phyloP scores from a whole-genome alignment of 2,888 invertebrate species.

The Volucella bombylans region DNA sequence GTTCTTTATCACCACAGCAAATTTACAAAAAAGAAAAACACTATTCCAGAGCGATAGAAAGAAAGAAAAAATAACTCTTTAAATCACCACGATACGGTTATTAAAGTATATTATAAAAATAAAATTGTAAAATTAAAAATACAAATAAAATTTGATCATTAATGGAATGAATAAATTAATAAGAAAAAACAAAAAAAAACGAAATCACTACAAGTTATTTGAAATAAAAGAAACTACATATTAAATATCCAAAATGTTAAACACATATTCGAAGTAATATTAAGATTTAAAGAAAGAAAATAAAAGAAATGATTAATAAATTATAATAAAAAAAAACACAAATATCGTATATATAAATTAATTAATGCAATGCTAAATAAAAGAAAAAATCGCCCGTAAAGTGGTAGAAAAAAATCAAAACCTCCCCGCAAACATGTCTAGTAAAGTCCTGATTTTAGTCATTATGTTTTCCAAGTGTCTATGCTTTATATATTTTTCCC shows the following conservation, averaged over 20 bases:
- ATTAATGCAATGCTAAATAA: conserved; percentile 43
- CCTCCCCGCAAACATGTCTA: conserved; percentile 33
- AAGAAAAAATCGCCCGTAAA: conserved; percentile 56
- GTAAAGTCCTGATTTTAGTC: conserved; percentile 7
- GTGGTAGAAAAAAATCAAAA: conserved; percentile 37
- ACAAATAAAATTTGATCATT: conserved; percentile 51
- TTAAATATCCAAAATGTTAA: conserved; percentile 63
- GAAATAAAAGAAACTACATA: conserved; percentile 48
- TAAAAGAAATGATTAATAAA: conserved; percentile 71
- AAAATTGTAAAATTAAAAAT: conserved; percentile 42
- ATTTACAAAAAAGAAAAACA: conserved; percentile 28
- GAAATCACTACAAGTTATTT: conserved; percentile 61
- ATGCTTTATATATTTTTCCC: conserved; percentile 13
- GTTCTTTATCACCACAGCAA: conserved; percentile 63
- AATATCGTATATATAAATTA: conserved; percentile 36
- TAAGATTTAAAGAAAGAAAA: conserved; percentile 65
- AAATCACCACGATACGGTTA: conserved; percentile 69
- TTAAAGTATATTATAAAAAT: conserved; percentile 45
- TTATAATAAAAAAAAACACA: conserved; percentile 76
- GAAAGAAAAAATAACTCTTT: conserved; percentile 23
- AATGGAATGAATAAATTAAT: conserved; percentile 75
- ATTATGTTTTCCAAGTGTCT: conserved; percentile 38
- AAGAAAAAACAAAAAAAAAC: conserved; percentile 74
- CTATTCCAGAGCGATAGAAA: conserved; percentile 3
- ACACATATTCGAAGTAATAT: conserved; percentile 66